A percentile compares a stretch with the other conserved stretches of the same genome.
Conservation (phyloP, 2,888 invertebrate genomes). For the Melanophora roralis region DNA sequence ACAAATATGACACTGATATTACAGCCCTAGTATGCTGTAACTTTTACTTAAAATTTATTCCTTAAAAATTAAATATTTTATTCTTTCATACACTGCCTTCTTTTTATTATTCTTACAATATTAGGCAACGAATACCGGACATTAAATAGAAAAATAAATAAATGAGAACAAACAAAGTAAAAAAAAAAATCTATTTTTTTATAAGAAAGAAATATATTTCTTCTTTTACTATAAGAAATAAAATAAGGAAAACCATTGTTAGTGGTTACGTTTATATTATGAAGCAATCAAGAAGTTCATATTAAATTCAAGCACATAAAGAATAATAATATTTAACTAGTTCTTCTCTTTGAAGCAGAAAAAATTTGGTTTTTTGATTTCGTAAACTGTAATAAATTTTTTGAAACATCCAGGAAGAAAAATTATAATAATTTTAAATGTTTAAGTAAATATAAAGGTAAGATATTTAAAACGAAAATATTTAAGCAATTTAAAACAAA, state of each 20-base stretch:
- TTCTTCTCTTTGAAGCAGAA: too few species aligned
- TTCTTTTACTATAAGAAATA: neutral
- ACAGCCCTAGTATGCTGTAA: too few species aligned
- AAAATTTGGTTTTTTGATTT: too few species aligned
- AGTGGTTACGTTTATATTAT: constrained; percentile 8
- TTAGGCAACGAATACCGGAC: constrained; percentile 46
- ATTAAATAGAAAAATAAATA: constrained; percentile 17
- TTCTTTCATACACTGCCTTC: neutral
- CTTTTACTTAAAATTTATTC: too few species aligned
- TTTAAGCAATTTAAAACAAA: too few species aligned
- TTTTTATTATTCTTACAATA: constrained; percentile 13
- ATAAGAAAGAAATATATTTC: neutral
- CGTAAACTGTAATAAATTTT: too few species aligned
- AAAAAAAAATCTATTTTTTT: neutral
- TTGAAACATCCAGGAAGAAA: too few species aligned
- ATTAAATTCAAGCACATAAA: constrained; percentile 10
- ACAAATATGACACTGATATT: too few species aligned
- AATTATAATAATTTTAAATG: too few species aligned
- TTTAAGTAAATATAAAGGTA: too few species aligned
- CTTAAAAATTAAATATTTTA: neutral
- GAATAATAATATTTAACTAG: too few species aligned
- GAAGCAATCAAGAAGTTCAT: constrained; percentile 6
- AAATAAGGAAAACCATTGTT: neutral
- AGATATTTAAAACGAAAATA: too few species aligned
- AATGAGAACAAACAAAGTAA: constrained; percentile 2